These are phyloP conservation scores for Anthopleura sola DNA, from an alignment of 64 coral and sea anemone genomes.

Conservation along the genomic window DNA sequence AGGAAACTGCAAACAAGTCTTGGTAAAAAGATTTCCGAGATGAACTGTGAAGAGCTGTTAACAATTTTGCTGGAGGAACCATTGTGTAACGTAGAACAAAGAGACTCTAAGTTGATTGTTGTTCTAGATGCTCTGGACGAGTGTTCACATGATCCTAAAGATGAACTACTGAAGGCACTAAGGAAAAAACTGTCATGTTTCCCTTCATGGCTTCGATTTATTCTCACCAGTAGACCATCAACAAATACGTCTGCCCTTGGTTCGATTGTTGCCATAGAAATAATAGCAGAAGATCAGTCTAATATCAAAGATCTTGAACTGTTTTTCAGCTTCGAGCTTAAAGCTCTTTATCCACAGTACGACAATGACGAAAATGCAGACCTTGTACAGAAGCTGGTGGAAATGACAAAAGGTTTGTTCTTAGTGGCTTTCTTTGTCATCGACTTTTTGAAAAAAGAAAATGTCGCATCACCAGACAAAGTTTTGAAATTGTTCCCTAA, in stretches of 20 bases:
- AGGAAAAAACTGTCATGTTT: neutral
- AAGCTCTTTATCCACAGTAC: neutral
- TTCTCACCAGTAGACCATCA: neutral
- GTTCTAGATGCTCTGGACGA: neutral
- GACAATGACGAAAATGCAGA: neutral
- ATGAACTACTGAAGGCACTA: neutral
- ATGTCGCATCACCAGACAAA: neutral
- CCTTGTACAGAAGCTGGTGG: neutral
- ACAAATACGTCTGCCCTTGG: neutral
- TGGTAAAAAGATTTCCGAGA: neutral
- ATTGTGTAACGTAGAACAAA: neutral
- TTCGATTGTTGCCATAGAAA: neutral
- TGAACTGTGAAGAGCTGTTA: neutral
- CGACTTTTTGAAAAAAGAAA: neutral
- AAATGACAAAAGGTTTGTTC: neutral
- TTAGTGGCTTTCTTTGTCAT: neutral
- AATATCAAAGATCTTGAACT: neutral
- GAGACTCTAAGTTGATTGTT: neutral
- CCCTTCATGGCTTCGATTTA: neutral
- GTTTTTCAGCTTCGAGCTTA: neutral
- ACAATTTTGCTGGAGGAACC: neutral
- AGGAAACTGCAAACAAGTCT: slow-evolving; percentile 25
- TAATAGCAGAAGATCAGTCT: neutral
- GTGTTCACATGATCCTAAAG: neutral
- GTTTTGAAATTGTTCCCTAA: neutral